Evolutionary conservation across 1,140 invertebrate genomes (phyloP).

Genomic region (Hydropsyche tenuis): DNA sequence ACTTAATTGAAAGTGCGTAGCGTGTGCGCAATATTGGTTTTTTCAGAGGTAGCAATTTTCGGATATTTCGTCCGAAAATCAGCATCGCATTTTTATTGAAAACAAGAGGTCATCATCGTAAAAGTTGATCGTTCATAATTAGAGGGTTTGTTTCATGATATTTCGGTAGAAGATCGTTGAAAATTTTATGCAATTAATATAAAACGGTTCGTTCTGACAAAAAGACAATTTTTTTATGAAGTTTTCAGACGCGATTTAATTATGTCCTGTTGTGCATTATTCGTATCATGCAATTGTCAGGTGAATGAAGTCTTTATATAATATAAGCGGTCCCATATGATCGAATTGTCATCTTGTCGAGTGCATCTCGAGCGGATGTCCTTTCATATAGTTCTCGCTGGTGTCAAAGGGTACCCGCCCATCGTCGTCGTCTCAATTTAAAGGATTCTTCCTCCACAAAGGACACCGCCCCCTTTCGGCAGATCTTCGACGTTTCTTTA

Average conservation of each 20-base stretch:
- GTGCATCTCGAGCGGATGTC: slow-evolving; percentile 38
- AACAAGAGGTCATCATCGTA: not conserved
- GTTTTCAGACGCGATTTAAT: too few species aligned
- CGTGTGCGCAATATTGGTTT: not conserved
- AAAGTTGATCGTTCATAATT: not conserved
- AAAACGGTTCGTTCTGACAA: too few species aligned
- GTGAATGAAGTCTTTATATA: too few species aligned
- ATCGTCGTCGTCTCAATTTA: slow-evolving; percentile 5
- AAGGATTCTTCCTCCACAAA: not conserved
- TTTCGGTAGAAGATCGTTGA: too few species aligned
- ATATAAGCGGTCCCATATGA: too few species aligned
- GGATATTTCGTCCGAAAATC: too few species aligned
- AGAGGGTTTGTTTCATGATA: not conserved
- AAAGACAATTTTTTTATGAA: too few species aligned
- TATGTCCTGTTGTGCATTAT: too few species aligned
- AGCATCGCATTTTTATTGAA: too few species aligned
- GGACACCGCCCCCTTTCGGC: slow-evolving; percentile 20
- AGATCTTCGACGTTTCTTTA: not conserved
- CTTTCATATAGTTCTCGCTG: slow-evolving; percentile 26
- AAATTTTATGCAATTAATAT: too few species aligned
- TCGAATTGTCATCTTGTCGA: not conserved
- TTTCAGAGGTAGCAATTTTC: too few species aligned
- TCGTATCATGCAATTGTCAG: too few species aligned
- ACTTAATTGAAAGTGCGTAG: slow-evolving; percentile 9
- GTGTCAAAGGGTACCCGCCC: slow-evolving; percentile 48